Conservation (phyloP, 2,888 invertebrate species). For the Criorhina ranunculi region DNA sequence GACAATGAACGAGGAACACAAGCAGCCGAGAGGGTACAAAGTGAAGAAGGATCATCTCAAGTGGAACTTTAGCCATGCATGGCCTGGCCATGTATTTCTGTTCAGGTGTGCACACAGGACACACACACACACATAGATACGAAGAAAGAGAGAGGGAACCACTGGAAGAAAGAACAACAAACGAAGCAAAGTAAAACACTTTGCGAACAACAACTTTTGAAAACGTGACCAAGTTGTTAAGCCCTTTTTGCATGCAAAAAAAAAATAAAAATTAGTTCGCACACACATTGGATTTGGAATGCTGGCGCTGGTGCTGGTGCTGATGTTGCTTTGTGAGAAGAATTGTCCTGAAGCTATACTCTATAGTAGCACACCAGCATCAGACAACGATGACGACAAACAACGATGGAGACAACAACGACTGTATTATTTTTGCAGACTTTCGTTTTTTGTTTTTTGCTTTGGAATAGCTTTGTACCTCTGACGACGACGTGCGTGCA, state of each 20-base stretch:
- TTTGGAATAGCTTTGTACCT: neutral
- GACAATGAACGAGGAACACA: slow-evolving; percentile 21
- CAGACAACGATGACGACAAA: slow-evolving; percentile 38
- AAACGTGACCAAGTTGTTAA: slow-evolving; percentile 78
- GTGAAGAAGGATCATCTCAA: slow-evolving; percentile 54
- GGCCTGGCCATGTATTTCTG: slow-evolving; percentile 1
- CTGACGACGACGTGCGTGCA: slow-evolving; percentile 49
- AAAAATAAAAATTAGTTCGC: too few relatives aligned
- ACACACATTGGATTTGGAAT: slow-evolving; percentile 11
- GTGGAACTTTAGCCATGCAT: slow-evolving; percentile 36
- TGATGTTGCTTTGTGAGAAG: slow-evolving; percentile 23
- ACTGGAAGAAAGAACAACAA: slow-evolving; percentile 48
- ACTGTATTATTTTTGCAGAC: slow-evolving; percentile 33
- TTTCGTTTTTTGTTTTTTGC: slow-evolving; percentile 5
- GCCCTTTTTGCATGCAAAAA: slow-evolving; percentile 64
- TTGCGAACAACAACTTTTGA: slow-evolving; percentile 64
- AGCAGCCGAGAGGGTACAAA: slow-evolving; percentile 25
- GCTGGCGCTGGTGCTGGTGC: neutral
- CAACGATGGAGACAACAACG: slow-evolving; percentile 45
- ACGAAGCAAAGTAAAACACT: slow-evolving; percentile 69
- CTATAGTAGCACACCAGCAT: slow-evolving; percentile 23
- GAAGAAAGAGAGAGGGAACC: slow-evolving; percentile 8
- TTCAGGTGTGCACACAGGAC: slow-evolving; percentile 25
- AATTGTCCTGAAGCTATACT: slow-evolving; percentile 51
- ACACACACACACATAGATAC: slow-evolving; percentile 1